Base-by-base conservation (phyloP, 2,888 invertebrate species). In the Orthonevra nobilis region DNA sequence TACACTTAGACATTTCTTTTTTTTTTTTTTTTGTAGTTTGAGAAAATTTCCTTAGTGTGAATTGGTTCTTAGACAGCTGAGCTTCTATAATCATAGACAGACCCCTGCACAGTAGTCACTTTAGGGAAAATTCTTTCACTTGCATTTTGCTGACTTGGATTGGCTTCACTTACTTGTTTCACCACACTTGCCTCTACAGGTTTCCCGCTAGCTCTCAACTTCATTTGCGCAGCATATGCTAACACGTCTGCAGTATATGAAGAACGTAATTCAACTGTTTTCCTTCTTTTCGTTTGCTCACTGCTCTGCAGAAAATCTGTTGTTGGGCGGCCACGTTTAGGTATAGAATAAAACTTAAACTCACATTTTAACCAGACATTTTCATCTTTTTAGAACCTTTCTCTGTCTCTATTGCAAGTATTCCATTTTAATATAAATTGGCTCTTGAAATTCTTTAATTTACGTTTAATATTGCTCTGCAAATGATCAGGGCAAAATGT, bases 311-410 rank as follows among this genome's bases (percentile, higher is more conserved):
- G n/a, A n/a, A n/a, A n/a, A n/a, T n/a, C n/a, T n/a, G n/a, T n/a
- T n/a, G n/a, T n/a, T n/a, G n/a, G n/a, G n/a, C n/a, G n/a, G n/a
- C n/a, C n/a, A n/a, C n/a, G n/a, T n/a, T n/a, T n/a, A n/a, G 17
- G 17, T 9, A 4, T 17, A 9, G 9, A 17, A 38, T 17, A 17
- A 3, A 38, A 17, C n/a, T 38, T 17, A 38, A 15, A 15, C 38
- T 15, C 38, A 17, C 15, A 9, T 17, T 38, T 17, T 38, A 38
- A 38, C 38, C n/a, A 38, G 17, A 17, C 9, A 10, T 19, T 40
- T 40, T 40, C 40, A 19, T 40, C 40, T 19, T 40, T 40, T 19
- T 10, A n/a, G 40, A 19, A 40, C 19, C n/a, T 40, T 10, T 19
- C 40, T 10, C 40, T 19, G 10, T 40, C n/a, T 19, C 19, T 40